Evolutionary conservation across 2,113 vertebrate species (phyloP).

Genomic region (Pantherophis guttatus): DNA sequence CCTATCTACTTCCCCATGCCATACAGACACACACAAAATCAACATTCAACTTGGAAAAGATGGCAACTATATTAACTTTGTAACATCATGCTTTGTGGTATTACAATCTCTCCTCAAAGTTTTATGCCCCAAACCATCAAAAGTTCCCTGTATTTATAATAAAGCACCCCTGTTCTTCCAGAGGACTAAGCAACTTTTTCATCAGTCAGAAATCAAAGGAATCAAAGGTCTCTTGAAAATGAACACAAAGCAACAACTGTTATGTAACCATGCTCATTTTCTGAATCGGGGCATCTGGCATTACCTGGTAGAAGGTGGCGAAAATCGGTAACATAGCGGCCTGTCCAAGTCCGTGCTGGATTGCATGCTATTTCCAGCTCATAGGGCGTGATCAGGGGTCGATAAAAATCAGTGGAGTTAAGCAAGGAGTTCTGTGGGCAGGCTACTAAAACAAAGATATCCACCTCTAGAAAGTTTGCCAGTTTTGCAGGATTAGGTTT

Average conservation of each 20-base stretch:
- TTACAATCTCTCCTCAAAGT: neutral
- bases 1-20: neutral
- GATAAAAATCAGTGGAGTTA: conserved; percentile 84
- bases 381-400: conserved; percentile 85
- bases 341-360: conserved; percentile 83
- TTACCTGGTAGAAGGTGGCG: conserved; percentile 87
- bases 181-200: neutral
- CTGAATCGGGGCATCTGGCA: neutral
- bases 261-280: no score
- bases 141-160: neutral
- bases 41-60: neutral
- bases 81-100: neutral
- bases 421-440: conserved; percentile 88
- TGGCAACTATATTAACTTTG: neutral
- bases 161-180: neutral
- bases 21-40: neutral
- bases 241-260: neutral
- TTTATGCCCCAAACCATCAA: neutral
- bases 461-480: conserved; percentile 93
- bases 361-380: conserved; percentile 97
- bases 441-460: conserved; percentile 89
- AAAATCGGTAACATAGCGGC: conserved; percentile 87
- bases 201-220: neutral
- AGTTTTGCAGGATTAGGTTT: conserved; percentile 90
- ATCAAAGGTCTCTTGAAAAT: neutral